A percentile compares a stretch with the other conserved stretches of the same genome.
These are phyloP conservation scores for Papilio demoleus DNA, from an alignment of 2,888 invertebrate species.

Conservation along the genomic window DNA sequence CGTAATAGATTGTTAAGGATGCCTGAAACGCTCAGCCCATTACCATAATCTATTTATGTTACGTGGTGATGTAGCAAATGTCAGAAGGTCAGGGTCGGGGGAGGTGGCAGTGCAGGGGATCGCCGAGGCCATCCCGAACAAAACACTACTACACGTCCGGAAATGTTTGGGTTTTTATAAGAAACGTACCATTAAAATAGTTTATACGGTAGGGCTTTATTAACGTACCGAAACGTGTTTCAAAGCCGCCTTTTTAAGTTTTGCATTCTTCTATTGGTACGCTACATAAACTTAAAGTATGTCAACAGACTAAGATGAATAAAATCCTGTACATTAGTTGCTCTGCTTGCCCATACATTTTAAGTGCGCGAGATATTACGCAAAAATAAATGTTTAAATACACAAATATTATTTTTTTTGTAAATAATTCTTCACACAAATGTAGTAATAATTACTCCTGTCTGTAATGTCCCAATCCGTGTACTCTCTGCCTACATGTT, in stretches of 20 bases:
- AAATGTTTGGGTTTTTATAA: background rate
- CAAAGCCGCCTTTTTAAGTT: too few relatives aligned
- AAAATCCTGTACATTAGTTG: background rate
- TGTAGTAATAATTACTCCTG: background rate
- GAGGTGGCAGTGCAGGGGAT: background rate
- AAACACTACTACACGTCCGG: background rate
- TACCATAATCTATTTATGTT: background rate
- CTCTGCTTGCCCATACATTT: background rate
- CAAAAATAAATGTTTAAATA: background rate
- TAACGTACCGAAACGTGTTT: background rate
- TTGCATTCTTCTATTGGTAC: too few relatives aligned
- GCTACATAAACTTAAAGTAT: background rate
- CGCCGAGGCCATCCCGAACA: background rate
- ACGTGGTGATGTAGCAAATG: constrained; percentile 1
- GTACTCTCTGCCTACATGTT: background rate
- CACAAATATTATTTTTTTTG: background rate
- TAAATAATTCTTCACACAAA: background rate
- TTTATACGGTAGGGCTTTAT: background rate
- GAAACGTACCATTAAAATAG: background rate
- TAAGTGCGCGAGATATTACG: background rate
- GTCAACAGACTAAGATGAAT: background rate
- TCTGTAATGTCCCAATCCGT: constrained; percentile 9
- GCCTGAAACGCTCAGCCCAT: background rate
- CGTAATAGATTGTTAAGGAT: constrained; percentile 5
- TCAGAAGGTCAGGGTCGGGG: constrained; percentile 8